Base-by-base conservation (phyloP, 2,888 invertebrate species). In the Plagodis pulveraria region DNA sequence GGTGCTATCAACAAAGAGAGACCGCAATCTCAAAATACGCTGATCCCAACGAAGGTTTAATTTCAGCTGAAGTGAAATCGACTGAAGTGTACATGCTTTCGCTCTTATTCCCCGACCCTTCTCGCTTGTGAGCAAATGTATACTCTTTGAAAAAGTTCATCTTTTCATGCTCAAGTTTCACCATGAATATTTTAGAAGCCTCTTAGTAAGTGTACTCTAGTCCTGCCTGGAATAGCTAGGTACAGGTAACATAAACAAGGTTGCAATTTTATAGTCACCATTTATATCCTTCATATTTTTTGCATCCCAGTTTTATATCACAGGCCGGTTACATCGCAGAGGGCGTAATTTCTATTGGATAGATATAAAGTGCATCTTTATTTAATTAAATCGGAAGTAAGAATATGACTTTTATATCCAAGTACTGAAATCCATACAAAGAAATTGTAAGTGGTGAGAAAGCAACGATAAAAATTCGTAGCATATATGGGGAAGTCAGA, bases 11-110 rank as follows among this genome's bases (percentile, higher is more conserved):
- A 79, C 78, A 83, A 84, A 80, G 78, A 77, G 58, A 67, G 72
- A 70, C 76, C 80, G 75, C 78, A 76, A 78, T 79, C 77, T 80
- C 69, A 76, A 79, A 83, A 79, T n/a, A 78, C 78, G 72, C 78
- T 81, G 80, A 84, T 83, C 81, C 82, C 77, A 34, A 63, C 75
- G 69, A 61, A 71, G 79, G 80, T 86, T 86, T 86, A 87, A 88
- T 88, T 88, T 87, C 81, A 81, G 78, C 77, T 80, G 74, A 81
- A 89, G 83, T 83, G 84, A 86, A 85, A 83, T 83, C 81, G 82
- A 80, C 83, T 87, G 83, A 80, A 87, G 86, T 83, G 81, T 87
- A 89, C 89, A 89, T 79, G 89, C 66, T 87, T 89, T 88, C 78
- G 85, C 89, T 89, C 77, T 89, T 86, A 87, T 78, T 77, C 78